These are phyloP conservation scores for Grammomys dolichurus DNA, from an alignment of 2,113 vertebrate genomes.

Conservation along the genomic window DNA sequence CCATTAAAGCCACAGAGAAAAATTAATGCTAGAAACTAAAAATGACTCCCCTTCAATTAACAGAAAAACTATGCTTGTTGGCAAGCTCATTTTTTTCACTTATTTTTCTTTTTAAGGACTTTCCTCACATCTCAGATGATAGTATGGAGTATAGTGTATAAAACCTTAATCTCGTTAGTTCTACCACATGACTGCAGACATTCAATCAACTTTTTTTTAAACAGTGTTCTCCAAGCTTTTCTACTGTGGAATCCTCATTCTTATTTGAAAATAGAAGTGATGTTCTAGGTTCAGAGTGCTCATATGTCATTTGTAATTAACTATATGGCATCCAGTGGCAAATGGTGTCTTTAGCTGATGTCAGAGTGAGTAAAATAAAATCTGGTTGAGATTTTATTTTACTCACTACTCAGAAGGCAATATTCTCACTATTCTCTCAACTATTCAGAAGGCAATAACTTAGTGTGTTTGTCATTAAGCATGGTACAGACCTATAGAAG, in stretches of 20 bases:
- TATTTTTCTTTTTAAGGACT: slow-evolving; percentile 35
- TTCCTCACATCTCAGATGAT: background rate
- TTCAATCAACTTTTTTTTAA: background rate
- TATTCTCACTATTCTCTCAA: background rate
- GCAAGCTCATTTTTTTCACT: background rate
- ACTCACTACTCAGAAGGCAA: background rate
- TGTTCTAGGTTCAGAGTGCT: background rate
- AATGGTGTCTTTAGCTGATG: background rate
- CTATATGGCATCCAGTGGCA: background rate
- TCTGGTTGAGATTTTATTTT: background rate
- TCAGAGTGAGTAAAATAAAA: background rate
- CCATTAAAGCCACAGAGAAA: background rate
- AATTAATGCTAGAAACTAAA: slow-evolving; percentile 17
- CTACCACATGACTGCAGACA: background rate
- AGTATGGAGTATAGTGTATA: background rate
- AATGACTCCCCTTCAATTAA: background rate
- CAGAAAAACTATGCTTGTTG: background rate
- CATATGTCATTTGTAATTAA: background rate
- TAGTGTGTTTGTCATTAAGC: too few species aligned
- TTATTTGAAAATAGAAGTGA: slow-evolving; percentile 18
- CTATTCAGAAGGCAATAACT: background rate
- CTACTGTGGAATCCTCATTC: background rate
- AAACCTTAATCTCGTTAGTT: background rate
- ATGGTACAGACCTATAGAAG: background rate
- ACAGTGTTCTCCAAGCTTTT: background rate